Conservation (phyloP, 2,888 invertebrate species). For the Cerceris ruficornis region DNA sequence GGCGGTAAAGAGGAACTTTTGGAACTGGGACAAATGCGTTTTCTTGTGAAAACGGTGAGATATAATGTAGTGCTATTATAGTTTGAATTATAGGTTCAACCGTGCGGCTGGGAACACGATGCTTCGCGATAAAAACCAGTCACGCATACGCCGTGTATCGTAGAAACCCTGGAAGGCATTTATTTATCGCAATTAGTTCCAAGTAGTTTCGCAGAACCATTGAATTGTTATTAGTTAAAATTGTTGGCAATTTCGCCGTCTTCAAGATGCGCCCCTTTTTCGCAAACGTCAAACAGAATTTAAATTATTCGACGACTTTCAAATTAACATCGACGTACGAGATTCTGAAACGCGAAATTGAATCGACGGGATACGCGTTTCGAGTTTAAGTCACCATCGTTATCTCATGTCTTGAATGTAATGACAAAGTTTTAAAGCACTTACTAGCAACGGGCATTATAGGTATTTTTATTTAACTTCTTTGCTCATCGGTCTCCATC, state of each 20-base stretch:
- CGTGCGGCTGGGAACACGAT: conserved; percentile 33
- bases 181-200: conserved; percentile 51
- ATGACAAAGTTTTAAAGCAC: too few species aligned
- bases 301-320: too few species aligned
- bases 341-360: too few species aligned
- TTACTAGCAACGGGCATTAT: too few species aligned
- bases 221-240: conserved; percentile 37
- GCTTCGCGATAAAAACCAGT: conserved; percentile 47
- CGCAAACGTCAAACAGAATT: background rate
- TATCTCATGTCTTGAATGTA: too few species aligned
- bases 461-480: background rate
- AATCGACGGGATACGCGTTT: too few species aligned
- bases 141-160: conserved; percentile 27
- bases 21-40: conserved; percentile 56
- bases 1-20: conserved; percentile 33
- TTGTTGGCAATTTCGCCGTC: background rate
- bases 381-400: too few species aligned
- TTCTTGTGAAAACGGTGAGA: conserved; percentile 55
- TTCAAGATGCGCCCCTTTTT: background rate
- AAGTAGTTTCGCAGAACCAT: conserved; percentile 35
- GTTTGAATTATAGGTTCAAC: conserved; percentile 47
- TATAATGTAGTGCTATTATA: conserved; percentile 49
- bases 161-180: conserved; percentile 22
- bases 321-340: too few species aligned
- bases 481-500: too few species aligned